Evolutionary conservation across 2,797 vertebrate species (phyloP).

Genomic region (Benthosema pterotum): DNA sequence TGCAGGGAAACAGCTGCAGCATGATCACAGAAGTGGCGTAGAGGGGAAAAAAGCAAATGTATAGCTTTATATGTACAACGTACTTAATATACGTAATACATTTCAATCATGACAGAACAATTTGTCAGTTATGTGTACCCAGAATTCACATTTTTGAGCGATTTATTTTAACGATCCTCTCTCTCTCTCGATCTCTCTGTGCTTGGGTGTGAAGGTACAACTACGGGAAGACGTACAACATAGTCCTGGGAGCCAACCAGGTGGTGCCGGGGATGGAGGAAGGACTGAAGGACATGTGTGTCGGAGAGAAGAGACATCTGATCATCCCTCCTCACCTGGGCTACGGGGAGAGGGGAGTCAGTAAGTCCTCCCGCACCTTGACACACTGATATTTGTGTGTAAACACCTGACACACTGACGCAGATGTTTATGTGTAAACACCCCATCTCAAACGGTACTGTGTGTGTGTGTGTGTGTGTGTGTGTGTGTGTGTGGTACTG

Average conservation of each 20-base stretch:
- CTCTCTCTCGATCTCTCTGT: slow-evolving; percentile 13
- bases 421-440: no score
- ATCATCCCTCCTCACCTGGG: slow-evolving; percentile 93
- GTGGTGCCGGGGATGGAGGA: slow-evolving; percentile 95
- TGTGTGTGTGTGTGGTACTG: slow-evolving; percentile 20
- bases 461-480: slow-evolving; percentile 12
- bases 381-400: no score
- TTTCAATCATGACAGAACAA: no score
- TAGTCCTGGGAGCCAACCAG: slow-evolving; percentile 92
- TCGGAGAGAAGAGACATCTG: slow-evolving; percentile 89
- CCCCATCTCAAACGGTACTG: background rate
- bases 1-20: no score
- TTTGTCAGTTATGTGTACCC: no score
- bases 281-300: slow-evolving; percentile 93
- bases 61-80: no score
- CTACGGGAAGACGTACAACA: slow-evolving; percentile 94
- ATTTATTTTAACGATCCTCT: no score
- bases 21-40: no score
- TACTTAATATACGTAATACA: no score
- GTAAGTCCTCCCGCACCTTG: background rate
- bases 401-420: no score
- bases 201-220: slow-evolving; percentile 78
- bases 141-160: no score
- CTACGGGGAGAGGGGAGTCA: slow-evolving; percentile 93
- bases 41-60: no score